phyloP scores from a whole-genome alignment of 2,113 vertebrate genomes.

The Prolemur simus region DNA sequence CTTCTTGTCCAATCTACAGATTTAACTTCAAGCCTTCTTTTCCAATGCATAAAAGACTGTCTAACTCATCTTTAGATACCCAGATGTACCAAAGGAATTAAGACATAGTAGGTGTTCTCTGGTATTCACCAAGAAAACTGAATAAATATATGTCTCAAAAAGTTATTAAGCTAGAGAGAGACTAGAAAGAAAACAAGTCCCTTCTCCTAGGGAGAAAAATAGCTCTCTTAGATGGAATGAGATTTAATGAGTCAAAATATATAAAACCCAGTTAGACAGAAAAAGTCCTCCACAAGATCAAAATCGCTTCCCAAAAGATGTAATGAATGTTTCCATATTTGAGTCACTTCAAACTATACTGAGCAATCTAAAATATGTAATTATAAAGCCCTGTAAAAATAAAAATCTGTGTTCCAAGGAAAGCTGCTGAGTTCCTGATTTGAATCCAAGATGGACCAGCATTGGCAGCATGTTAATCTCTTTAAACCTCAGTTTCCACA shows the following conservation, averaged over 20 bases:
- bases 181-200: background rate
- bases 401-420: constrained; percentile 39
- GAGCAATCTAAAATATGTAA: constrained; percentile 61
- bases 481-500: constrained; percentile 20
- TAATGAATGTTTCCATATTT: constrained; percentile 70
- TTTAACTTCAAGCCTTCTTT: background rate
- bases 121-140: constrained; percentile 11
- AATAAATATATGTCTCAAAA: background rate
- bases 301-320: constrained; percentile 67
- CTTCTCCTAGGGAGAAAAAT: background rate
- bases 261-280: constrained; percentile 59
- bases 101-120: background rate
- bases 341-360: constrained; percentile 58
- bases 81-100: background rate
- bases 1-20: background rate
- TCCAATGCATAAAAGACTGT: background rate
- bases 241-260: constrained; percentile 59
- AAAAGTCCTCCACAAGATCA: constrained; percentile 57
- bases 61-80: background rate
- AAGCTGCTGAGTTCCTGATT: constrained; percentile 17
- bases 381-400: constrained; percentile 61
- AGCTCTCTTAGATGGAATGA: constrained; percentile 23
- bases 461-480: background rate
- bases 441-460: background rate
- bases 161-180: background rate